These are phyloP conservation scores for Nipponia nippon DNA, from an alignment of 2,113 vertebrate genomes.

Conservation along the genomic window DNA sequence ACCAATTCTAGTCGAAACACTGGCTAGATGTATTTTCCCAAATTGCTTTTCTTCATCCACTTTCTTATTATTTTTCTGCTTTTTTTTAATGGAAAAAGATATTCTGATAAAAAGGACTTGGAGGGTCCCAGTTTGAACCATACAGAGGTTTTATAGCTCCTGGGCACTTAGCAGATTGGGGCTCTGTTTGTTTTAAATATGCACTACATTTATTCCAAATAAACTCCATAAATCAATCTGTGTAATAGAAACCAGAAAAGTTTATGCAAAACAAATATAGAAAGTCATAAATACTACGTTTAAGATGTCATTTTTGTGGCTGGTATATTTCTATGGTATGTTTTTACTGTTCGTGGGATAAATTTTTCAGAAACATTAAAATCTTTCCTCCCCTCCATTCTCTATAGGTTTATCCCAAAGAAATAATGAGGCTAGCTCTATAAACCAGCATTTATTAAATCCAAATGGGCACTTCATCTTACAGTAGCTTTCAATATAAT, in stretches of 20 bases:
- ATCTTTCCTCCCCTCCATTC: constrained; percentile 27
- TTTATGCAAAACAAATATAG: constrained; percentile 27
- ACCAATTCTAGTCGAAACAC: not conserved
- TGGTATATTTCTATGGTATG: constrained; percentile 8
- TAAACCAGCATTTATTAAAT: constrained; percentile 41
- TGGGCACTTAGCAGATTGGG: not conserved
- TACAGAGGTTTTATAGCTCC: not conserved
- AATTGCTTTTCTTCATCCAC: not conserved
- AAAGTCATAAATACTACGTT: not conserved
- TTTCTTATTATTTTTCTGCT: not conserved
- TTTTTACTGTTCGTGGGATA: constrained; percentile 2
- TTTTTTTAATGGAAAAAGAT: not conserved
- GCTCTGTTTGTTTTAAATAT: constrained; percentile 7
- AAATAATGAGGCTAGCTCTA: not conserved
- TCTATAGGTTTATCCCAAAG: constrained; percentile 26
- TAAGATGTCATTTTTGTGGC: not conserved
- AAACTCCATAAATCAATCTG: constrained; percentile 3
- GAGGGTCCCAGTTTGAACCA: not conserved
- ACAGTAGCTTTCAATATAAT: constrained; percentile 47
- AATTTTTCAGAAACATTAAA: constrained; percentile 25
- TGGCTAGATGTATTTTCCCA: not conserved
- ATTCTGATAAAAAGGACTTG: not conserved
- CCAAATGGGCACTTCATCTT: constrained; percentile 28
- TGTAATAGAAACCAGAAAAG: constrained; percentile 26
- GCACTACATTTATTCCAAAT: constrained; percentile 9